These are phyloP conservation scores for Pseudochirops corinnae DNA, from an alignment of 2,797 vertebrate species.

Conservation along the genomic window DNA sequence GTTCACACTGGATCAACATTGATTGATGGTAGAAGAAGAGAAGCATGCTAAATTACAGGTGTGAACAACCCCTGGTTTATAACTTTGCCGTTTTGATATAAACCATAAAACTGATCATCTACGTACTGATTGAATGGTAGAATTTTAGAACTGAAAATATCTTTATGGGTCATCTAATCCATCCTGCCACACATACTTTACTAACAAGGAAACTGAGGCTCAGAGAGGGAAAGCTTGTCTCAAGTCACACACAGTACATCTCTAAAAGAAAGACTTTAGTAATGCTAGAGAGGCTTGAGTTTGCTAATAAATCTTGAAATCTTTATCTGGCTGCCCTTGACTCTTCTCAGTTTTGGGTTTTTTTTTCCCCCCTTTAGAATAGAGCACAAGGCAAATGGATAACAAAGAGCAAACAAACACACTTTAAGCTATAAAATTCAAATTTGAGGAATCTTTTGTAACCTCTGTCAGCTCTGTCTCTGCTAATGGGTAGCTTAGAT, in stretches of 20 bases:
- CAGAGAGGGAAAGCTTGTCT: background rate
- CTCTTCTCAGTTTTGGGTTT: background rate
- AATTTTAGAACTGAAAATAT: background rate
- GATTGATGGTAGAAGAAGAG: background rate
- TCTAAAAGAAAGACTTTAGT: background rate
- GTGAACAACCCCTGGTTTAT: background rate
- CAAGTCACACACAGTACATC: background rate
- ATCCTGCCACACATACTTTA: background rate
- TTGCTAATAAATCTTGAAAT: background rate
- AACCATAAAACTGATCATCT: background rate
- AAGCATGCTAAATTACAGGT: background rate
- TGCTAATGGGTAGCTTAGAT: background rate
- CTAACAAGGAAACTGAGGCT: background rate
- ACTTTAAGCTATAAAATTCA: background rate
- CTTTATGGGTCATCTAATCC: background rate
- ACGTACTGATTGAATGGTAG: background rate
- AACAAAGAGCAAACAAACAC: background rate
- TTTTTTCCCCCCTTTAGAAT: background rate
- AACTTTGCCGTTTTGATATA: background rate
- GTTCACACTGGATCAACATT: background rate
- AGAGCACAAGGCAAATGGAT: background rate
- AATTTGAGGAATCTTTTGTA: background rate
- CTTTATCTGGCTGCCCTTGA: background rate
- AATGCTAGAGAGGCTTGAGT: background rate
- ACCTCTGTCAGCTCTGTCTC: background rate